phyloP scores from a whole-genome alignment of 2,888 invertebrate species.

The Rhagonycha lutea region DNA sequence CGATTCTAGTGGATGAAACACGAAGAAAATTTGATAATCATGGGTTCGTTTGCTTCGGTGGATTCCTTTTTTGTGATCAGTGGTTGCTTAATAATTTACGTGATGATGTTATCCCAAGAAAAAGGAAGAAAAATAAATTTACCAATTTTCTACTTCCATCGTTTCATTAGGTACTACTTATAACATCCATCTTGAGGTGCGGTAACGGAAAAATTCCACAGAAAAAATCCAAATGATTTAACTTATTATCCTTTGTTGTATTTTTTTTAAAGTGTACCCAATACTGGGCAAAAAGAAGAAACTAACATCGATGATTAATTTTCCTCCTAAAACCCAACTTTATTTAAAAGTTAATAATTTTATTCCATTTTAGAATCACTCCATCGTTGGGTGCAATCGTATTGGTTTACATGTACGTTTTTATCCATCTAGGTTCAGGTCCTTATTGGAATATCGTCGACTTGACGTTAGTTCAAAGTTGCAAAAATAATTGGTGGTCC shows the following conservation, averaged over 20 bases:
- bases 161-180: constrained; percentile 23
- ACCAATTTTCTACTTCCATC: constrained; percentile 43
- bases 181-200: too few species aligned
- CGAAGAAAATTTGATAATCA: constrained; percentile 10
- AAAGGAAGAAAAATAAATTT: constrained; percentile 45
- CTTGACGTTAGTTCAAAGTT: constrained; percentile 15
- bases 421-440: constrained; percentile 28
- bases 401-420: constrained; percentile 30
- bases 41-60: constrained; percentile 59
- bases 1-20: constrained; percentile 12
- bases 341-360: not conserved
- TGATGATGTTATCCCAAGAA: constrained; percentile 48
- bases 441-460: constrained; percentile 29
- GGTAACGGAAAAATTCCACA: too few species aligned
- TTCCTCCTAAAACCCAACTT: not conserved
- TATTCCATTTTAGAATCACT: constrained; percentile 48
- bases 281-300: too few species aligned
- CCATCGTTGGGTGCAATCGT: constrained; percentile 35
- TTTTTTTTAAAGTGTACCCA: too few species aligned
- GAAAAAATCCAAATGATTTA: too few species aligned
- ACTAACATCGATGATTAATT: too few species aligned
- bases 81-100: constrained; percentile 62
- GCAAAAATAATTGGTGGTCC: constrained; percentile 32
- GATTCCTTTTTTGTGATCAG: constrained; percentile 69
- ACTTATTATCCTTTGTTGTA: too few species aligned